Base-by-base conservation (phyloP, 2,113 vertebrate species). In the Neotragus moschatus region DNA sequence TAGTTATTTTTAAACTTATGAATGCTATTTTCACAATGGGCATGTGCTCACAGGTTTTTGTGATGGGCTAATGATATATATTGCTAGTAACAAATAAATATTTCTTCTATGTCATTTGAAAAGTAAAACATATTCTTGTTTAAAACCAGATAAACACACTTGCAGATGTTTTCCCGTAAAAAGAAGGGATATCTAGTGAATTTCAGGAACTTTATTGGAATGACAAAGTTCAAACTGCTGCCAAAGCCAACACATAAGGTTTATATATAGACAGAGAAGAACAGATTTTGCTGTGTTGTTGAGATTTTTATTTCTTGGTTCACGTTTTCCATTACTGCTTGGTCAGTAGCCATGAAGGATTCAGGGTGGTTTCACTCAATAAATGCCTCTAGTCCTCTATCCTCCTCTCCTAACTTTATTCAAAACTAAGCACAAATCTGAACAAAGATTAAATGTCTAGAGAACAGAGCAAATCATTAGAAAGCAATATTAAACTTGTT, bases 401-500 rank as follows among this genome's bases (percentile, higher is more conserved):
- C 73, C 43, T 95, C 95, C 33, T 92, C 45, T 96, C 55, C 60
- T 95, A 93, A 61, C 45, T 49, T 97, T 92, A 88, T 97, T 97
- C 88, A 96, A 98, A 98, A 97, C 15, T 61, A 95, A 98, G 91
- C 93, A 95, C 95, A 97, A 98, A 98, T 96, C 97, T 93, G 97
- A 97, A 97, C 61, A 97, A 97, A 93, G 88, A 93, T 97, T 97
- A 98, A 94, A 84, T 96, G 96, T 88, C 88, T 90, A 97, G 19
- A 0, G 88, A 97, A 85, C 60, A 70, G 96, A 94, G 70, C 26
- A 97, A 0, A 1, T 96, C 81, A 95, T 70, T 28, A 77, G 49
- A 97, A 91, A 85, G 15, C 19, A 45, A 12, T 39, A 55, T 28
- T 66, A 91, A 77, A 45, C 26, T 66, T 7, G 58, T 63, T 19